A percentile compares a stretch with the other conserved stretches of the same genome.
These are phyloP conservation scores for Mongoloraphidia duomilia DNA, from an alignment of 2,888 invertebrate species.

Conservation along the genomic window DNA sequence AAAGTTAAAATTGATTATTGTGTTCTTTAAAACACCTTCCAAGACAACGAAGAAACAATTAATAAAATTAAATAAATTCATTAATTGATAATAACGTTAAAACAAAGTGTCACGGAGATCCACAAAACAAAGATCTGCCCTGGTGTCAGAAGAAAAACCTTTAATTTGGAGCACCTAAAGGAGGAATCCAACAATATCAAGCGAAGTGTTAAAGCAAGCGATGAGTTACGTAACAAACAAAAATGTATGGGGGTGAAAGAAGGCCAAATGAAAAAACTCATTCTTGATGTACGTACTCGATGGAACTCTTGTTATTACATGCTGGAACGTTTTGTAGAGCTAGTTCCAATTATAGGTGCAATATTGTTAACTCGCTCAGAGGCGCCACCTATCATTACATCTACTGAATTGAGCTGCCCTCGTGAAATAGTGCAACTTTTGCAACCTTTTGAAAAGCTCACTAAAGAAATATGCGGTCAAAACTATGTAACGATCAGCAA, in stretches of 20 bases:
- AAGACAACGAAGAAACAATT: too few species aligned
- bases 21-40: too few species aligned
- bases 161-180: too few species aligned
- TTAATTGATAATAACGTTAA: background rate
- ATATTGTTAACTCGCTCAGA: constrained; percentile 11
- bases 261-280: constrained; percentile 9
- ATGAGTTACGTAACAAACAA: constrained; percentile 4
- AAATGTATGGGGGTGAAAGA: constrained; percentile 2
- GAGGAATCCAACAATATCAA: too few species aligned
- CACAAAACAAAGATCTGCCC: too few species aligned
- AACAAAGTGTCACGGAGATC: too few species aligned
- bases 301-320: constrained; percentile 12
- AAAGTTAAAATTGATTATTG: too few species aligned
- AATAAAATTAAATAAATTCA: too few species aligned
- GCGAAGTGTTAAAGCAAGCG: constrained; percentile 2
- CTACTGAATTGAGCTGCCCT: constrained; percentile 2
- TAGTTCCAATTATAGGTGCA: constrained; percentile 8
- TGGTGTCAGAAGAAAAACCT: too few species aligned
- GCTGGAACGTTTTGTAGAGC: constrained; percentile 10
- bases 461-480: background rate
- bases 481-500: background rate
- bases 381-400: constrained; percentile 11
- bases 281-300: constrained; percentile 10
- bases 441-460: constrained; percentile 1
- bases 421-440: background rate